Conservation (phyloP, 2,888 invertebrate genomes). For the Lithophane semibrunnea region DNA sequence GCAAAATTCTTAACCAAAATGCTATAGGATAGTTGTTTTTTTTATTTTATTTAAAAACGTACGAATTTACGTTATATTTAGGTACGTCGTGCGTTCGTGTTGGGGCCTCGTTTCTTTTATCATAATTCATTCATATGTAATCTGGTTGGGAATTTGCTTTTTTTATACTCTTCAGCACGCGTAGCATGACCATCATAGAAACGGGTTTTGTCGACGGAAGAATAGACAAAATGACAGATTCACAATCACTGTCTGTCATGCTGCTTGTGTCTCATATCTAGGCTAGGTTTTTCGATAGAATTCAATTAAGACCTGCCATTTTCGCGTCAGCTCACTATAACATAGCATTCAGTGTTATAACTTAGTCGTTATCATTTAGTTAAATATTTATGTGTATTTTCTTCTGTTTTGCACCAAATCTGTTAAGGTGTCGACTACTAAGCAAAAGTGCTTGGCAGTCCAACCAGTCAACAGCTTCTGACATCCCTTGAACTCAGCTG, state of each 20-base stretch:
- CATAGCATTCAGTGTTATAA: background rate
- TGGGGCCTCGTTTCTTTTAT: background rate
- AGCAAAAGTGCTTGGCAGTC: background rate
- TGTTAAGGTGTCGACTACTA: background rate
- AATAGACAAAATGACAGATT: no score
- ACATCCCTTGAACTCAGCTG: conserved; percentile 29
- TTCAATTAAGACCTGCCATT: background rate
- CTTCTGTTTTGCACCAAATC: background rate
- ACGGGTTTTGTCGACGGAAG: no score
- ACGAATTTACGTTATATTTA: no score
- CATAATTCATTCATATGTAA: background rate
- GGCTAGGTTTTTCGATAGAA: background rate
- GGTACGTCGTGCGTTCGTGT: no score
- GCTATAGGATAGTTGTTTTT: no score
- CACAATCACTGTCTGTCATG: no score
- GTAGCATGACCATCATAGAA: no score
- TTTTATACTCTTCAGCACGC: no score
- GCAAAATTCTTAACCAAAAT: background rate
- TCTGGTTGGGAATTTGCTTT: background rate
- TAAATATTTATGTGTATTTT: background rate
- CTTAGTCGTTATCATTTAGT: no score
- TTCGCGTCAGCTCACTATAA: no score
- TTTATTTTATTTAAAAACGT: no score
- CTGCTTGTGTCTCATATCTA: background rate
- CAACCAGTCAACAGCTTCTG: conserved; percentile 5